Conservation (phyloP, 2,797 vertebrate species). For the Chloroceryle amazona region DNA sequence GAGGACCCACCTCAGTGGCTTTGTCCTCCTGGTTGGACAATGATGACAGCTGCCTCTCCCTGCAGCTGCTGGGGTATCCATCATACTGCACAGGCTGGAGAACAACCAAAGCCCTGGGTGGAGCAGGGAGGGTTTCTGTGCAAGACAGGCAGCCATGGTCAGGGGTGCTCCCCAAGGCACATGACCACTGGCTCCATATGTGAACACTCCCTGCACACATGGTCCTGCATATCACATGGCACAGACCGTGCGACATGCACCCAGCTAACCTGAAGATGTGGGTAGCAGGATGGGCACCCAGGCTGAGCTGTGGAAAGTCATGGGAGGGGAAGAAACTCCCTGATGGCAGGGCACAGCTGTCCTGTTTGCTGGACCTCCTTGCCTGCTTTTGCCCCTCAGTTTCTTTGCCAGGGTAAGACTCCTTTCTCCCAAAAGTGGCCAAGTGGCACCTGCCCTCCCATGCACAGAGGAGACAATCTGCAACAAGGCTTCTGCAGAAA, state of each 20-base stretch:
- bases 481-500: background rate
- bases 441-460: background rate
- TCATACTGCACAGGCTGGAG: background rate
- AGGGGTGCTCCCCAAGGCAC: rapidly evolving
- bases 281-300: rapidly evolving
- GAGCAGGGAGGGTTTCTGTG: background rate
- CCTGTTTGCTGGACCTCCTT: background rate
- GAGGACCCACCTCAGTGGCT: background rate
- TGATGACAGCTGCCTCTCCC: slow-evolving; percentile 15
- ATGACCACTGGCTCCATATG: background rate
- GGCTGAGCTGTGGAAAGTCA: rapidly evolving
- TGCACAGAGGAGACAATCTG: background rate
- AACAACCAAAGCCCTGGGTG: rapidly evolving
- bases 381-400: background rate
- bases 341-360: background rate
- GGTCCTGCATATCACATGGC: rapidly evolving
- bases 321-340: background rate
- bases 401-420: background rate
- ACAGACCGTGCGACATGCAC: rapidly evolving
- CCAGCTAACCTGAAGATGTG: rapidly evolving
- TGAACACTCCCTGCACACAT: rapidly evolving
- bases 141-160: background rate
- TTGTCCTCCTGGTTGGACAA: background rate
- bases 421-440: background rate
- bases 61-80: slow-evolving; percentile 57